Evolutionary conservation across 2,888 invertebrate genomes (phyloP), one percentile per base, ranked within the genome.

Genomic region (Argynnis bischoffii): DNA sequence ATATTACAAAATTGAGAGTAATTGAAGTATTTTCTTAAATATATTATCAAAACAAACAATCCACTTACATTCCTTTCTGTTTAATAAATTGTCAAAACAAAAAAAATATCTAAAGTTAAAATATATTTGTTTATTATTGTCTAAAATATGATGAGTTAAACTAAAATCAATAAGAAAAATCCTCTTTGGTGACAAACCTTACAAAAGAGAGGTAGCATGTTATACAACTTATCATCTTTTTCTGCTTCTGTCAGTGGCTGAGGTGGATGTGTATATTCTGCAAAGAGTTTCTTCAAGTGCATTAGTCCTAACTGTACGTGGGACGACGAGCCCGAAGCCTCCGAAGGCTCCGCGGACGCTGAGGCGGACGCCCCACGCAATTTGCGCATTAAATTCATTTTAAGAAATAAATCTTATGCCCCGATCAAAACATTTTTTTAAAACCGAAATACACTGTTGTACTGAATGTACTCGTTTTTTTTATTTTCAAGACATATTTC

Each of bases 131-230:
- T 11, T 41, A 8, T 41, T 11, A 26, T 11, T 41, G 11, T 3
- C 35, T 8, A 41, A 41, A 41, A 41, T 41, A 41, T 41, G 2
- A 35, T 35, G 2, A 35, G 26, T 26, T 35, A 35, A 35, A 35
- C 6, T 35, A 8, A 59, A 59, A 59, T 59, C 57, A 59, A 59
- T 59, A 48, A 53, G 51, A 51, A 16, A 18, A 41, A 15, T n/a
- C n/a, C 16, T 51, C 1, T 15, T 18, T 15, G 35, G 50, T 50
- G 18, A 14, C 55, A 77, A 93, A 98, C 98, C 95, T 99, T 99
- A 93, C 98, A 99, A 93, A 99, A 99, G 51, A 99, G 93, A 66
- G 99, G 99, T 83, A 99, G 93, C 98, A 99, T 98, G 87, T 98
- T 98, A 90, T 99, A 99, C 15, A 99, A 94, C 88, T 98, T 98